phyloP scores from a whole-genome alignment of 2,113 vertebrate genomes.

The Chaetorhynchus papuensis region DNA sequence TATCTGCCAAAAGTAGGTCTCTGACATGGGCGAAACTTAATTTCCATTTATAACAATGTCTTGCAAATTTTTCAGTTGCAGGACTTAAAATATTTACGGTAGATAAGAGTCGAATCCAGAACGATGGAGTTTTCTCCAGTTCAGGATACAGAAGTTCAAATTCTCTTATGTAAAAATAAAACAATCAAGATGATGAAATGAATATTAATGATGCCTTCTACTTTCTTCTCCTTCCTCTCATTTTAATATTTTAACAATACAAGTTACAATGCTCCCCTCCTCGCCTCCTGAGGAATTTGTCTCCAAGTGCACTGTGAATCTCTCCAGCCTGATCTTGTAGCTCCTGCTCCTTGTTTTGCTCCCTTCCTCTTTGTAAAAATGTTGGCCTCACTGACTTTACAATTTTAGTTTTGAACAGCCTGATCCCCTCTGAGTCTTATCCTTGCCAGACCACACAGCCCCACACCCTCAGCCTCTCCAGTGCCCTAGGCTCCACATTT shows the following conservation, averaged over 20 bases:
- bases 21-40: background rate
- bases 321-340: background rate
- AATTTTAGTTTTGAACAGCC: background rate
- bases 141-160: background rate
- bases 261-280: background rate
- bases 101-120: background rate
- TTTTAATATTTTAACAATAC: background rate
- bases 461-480: background rate
- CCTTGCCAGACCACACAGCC: background rate
- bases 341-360: background rate
- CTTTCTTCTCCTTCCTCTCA: background rate
- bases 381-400: background rate
- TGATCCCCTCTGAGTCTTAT: background rate
- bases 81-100: background rate
- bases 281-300: background rate
- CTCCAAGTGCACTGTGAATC: background rate
- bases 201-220: background rate
- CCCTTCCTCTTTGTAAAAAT: background rate
- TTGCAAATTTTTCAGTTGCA: background rate
- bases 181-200: background rate
- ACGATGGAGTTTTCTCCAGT: background rate
- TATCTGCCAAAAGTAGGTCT: background rate
- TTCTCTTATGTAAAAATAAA: background rate
- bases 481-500: background rate
- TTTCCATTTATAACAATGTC: background rate